Base-by-base conservation (phyloP, 2,797 vertebrate genomes). In the Scolopax rusticola region DNA sequence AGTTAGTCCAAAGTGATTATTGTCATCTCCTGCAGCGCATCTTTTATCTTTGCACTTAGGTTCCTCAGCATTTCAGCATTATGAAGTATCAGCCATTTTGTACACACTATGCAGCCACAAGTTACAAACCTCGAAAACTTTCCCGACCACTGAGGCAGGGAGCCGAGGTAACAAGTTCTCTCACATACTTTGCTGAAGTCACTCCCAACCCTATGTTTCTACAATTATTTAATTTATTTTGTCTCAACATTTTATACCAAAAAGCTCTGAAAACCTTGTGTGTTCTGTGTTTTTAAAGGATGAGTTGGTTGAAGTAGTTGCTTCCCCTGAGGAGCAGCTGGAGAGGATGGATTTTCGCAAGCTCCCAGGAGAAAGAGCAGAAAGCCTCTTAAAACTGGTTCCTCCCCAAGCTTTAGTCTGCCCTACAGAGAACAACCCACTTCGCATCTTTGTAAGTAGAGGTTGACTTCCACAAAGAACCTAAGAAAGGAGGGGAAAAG, bases 381-480 rank as follows among this genome's bases (percentile, higher is more conserved):
- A 48, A 97, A 92, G 95, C 6, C 20, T 97, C 40, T 80, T 98
- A 91, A 97, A 93, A 21, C 94, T 98, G 89, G 89, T 77, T 54
- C 97, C 98, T 30, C 98, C 98, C 0, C 87, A 95, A 36, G 74
- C 74, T 54, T 95, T 98, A 79, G 70, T 98, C 43, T 56, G 25
- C 25, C 95, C 97, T 21, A 33, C 78, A 51, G 91, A 97, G 27
- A 77, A 93, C 67, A 95, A 97, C 50, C 98, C 97, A 1, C 96
- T 98, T 63, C 96, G 97, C 15, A 86, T 98, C 91, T 98, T 98
- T 93, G 98, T 98, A 93, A 98, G 98, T 98, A 95, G 45, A 64
- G 81, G 8, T 0, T 75, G 27, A 36, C 24, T 86, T 79, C 53
- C 12, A 18, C 41, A 79, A 90, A 50, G 33, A 84, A 50, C 40